Percentiles rank a stretch among this genome's conserved stretches.
Conservation (phyloP, 2,888 invertebrate genomes). For the Pollenia labialis region DNA sequence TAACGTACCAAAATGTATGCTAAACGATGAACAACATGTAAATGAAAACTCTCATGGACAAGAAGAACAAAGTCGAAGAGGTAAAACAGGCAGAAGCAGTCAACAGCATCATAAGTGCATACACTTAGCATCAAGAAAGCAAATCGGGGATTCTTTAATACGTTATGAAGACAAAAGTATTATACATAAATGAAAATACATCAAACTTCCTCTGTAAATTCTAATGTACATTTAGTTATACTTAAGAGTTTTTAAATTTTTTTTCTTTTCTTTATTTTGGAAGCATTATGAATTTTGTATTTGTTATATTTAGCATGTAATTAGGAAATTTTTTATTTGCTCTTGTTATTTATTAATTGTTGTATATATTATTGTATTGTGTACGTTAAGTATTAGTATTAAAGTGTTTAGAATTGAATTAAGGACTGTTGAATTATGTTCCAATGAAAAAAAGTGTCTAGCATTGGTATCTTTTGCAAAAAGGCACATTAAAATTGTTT, state of each 20-base stretch:
- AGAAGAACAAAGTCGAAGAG: slow-evolving; percentile 54
- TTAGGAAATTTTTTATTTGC: slow-evolving; percentile 61
- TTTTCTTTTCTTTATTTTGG: background rate
- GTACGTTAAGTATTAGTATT: slow-evolving; percentile 24
- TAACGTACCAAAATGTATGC: slow-evolving; percentile 76
- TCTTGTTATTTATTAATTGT: slow-evolving; percentile 54
- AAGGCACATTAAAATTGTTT: too few relatives aligned
- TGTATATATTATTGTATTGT: slow-evolving; percentile 53
- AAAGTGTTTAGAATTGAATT: background rate
- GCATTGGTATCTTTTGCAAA: background rate
- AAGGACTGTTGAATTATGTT: slow-evolving; percentile 1
- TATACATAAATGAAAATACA: slow-evolving; percentile 78
- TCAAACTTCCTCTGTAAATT: slow-evolving; percentile 22
- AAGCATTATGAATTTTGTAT: slow-evolving; percentile 13
- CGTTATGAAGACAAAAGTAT: slow-evolving; percentile 83
- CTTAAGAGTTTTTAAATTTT: slow-evolving; percentile 25
- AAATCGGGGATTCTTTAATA: slow-evolving; percentile 84
- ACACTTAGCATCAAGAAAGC: slow-evolving; percentile 85
- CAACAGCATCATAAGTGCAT: slow-evolving; percentile 82
- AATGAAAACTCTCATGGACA: background rate
- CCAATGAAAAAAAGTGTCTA: background rate
- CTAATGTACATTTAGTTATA: background rate
- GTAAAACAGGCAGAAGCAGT: background rate
- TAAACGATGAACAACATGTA: slow-evolving; percentile 52
- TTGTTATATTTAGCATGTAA: slow-evolving; percentile 54